phyloP scores from a whole-genome alignment of 2,113 vertebrate genomes.

The Cepphus grylle region DNA sequence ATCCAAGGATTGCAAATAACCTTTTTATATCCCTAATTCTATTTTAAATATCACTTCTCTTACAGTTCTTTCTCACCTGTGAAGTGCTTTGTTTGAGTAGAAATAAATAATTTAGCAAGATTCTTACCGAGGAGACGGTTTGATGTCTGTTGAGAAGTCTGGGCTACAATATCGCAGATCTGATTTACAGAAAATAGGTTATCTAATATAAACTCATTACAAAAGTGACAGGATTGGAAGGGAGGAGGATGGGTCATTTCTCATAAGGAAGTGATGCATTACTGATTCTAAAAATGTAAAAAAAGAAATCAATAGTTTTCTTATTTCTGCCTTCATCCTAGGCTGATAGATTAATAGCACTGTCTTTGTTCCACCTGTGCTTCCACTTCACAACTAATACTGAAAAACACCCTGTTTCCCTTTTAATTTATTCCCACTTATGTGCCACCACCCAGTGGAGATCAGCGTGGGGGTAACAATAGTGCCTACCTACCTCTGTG shows the following conservation, averaged over 20 bases:
- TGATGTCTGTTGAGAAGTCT: background rate
- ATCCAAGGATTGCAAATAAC: background rate
- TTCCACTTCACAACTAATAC: background rate
- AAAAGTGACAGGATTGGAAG: slow-evolving; percentile 41
- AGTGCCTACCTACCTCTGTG: background rate
- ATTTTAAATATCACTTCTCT: background rate
- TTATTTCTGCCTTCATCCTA: slow-evolving; percentile 51
- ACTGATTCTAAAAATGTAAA: slow-evolving; percentile 21
- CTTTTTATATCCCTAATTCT: background rate
- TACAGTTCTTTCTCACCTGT: background rate
- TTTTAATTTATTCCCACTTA: background rate
- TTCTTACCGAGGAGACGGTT: background rate
- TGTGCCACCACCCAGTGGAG: background rate
- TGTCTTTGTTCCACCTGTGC: slow-evolving; percentile 4
- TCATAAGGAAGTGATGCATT: slow-evolving; percentile 44
- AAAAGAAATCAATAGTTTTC: slow-evolving; percentile 61
- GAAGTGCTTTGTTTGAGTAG: background rate
- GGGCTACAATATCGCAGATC: background rate
- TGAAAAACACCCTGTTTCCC: background rate
- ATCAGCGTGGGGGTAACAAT: background rate
- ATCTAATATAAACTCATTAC: slow-evolving; percentile 30
- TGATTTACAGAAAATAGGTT: slow-evolving; percentile 12
- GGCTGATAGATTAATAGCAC: slow-evolving; percentile 32
- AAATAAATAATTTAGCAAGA: background rate
- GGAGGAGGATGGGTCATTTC: background rate